phyloP scores from a whole-genome alignment of 2,797 vertebrate genomes.

The Sparidentex hasta region DNA sequence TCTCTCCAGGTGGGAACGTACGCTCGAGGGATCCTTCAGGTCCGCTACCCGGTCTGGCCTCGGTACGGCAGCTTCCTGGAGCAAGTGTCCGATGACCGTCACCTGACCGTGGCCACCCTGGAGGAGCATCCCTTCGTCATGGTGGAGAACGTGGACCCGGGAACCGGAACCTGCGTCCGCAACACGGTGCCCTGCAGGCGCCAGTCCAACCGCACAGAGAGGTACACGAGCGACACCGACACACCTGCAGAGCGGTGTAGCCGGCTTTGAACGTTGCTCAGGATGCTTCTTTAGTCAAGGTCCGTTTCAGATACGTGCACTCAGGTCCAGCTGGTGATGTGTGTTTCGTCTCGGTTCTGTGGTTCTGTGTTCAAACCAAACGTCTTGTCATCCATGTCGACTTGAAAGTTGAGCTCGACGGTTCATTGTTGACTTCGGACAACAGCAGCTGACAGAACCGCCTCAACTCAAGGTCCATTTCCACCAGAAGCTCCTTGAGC shows the following conservation, averaged over 20 bases:
- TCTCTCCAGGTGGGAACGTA: conserved; percentile 92
- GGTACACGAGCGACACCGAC: conserved; percentile 63
- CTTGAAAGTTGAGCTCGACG: neutral
- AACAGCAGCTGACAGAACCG: neutral
- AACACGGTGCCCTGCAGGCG: conserved; percentile 97
- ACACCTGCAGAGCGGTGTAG: neutral
- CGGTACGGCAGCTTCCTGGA: conserved; percentile 93
- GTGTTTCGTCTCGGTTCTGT: neutral
- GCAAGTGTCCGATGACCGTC: conserved; percentile 92
- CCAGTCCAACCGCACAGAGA: conserved; percentile 90
- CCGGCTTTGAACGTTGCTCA: too few species aligned
- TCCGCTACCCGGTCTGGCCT: conserved; percentile 98
- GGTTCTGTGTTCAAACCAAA: neutral
- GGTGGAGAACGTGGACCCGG: conserved; percentile 94
- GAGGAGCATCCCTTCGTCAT: conserved; percentile 98
- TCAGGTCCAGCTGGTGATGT: too few species aligned
- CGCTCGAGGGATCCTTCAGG: conserved; percentile 92
- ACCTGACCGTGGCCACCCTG: conserved; percentile 96
- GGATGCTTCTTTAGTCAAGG: too few species aligned
- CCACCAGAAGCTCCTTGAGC: neutral
- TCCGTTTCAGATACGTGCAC: too few species aligned
- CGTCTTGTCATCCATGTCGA: neutral
- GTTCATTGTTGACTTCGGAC: neutral
- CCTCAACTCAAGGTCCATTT: neutral
- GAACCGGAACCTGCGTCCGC: conserved; percentile 93